Base-by-base conservation (phyloP, 2,113 vertebrate genomes). In the Reinhardtius hippoglossoides region DNA sequence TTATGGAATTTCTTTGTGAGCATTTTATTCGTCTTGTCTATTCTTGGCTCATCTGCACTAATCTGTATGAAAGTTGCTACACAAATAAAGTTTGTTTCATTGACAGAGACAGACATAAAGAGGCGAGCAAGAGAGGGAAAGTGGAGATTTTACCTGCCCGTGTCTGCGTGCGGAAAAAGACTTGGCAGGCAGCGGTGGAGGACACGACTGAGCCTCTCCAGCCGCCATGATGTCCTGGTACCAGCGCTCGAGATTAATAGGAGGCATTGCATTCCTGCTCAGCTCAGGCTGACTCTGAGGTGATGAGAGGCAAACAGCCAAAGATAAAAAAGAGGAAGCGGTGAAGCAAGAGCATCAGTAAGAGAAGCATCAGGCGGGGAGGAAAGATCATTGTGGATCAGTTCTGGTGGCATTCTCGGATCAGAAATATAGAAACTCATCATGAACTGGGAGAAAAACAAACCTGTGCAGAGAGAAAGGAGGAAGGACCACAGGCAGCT, bases 161-260 rank as follows among this genome's bases (percentile, higher is more conserved):
- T 94, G 94, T 87, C 95, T 95, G 87, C 95, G 95, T 88, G 95
- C 88, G 54, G 94, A 95, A 84, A 95, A 92, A 93, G 92, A 95
- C 94, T 98, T 97, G 94, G 96, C 95, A 74, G 96, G 97, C 83
- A 97, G 95, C 27, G 96, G 97, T 78, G 96, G 96, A 92, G 97
- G 97, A 82, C 95, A 96, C 48, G 94, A 92, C 93, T 93, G 83
- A 91, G 90, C 79, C 42, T 93, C 85, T 40, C 94, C 93, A 85
- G 94, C 91, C 37, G 94, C 88, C 92, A 96, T 95, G 91, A 97
- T 92, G 90, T 95, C 94, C 94, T 94, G 96, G 90, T 95, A 95
- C 93, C 93, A 95, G 83, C 93, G 87, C 84, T 95, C 95, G 48
- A 95, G 92, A 90, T 96, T 95, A 94, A 96, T 91, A 91, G 94